These are phyloP conservation scores for Plectrocnemia conspersa DNA, from an alignment of 1,140 invertebrate genomes.

Conservation along the genomic window DNA sequence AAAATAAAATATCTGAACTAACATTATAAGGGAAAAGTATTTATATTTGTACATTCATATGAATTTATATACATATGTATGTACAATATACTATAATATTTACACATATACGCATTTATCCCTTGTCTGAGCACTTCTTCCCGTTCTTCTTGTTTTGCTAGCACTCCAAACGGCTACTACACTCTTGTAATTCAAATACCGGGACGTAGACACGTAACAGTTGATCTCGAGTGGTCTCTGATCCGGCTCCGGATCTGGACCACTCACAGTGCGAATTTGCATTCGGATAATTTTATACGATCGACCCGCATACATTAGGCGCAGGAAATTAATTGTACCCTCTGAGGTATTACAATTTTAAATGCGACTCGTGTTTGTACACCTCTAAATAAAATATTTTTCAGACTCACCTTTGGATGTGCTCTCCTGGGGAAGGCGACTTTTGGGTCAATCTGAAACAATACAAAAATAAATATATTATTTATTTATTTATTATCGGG, in stretches of 20 bases:
- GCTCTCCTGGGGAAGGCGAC: constrained; percentile 98
- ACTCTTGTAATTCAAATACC: constrained; percentile 29
- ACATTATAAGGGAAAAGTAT: too few species aligned
- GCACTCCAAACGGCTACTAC: constrained; percentile 25
- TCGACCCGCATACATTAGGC: constrained; percentile 19
- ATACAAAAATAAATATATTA: constrained; percentile 30
- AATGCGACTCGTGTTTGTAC: too few species aligned
- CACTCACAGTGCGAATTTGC: constrained; percentile 22
- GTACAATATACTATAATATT: too few species aligned
- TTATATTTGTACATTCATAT: too few species aligned
- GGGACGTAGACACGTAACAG: not conserved
- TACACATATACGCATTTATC: too few species aligned
- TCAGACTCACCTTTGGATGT: constrained; percentile 90
- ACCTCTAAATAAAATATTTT: constrained; percentile 11
- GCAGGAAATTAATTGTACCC: too few species aligned
- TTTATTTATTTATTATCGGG: not conserved
- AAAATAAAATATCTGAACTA: too few species aligned
- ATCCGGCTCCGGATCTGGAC: not conserved
- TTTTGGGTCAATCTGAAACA: constrained; percentile 98
- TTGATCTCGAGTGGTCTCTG: constrained; percentile 1
- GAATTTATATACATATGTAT: too few species aligned
- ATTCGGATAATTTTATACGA: constrained; percentile 34
- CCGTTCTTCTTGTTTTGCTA: constrained; percentile 28
- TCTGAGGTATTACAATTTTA: too few species aligned
- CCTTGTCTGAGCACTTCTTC: too few species aligned